Base-by-base conservation (phyloP, 2,113 vertebrate genomes). In the Eurypyga helias region DNA sequence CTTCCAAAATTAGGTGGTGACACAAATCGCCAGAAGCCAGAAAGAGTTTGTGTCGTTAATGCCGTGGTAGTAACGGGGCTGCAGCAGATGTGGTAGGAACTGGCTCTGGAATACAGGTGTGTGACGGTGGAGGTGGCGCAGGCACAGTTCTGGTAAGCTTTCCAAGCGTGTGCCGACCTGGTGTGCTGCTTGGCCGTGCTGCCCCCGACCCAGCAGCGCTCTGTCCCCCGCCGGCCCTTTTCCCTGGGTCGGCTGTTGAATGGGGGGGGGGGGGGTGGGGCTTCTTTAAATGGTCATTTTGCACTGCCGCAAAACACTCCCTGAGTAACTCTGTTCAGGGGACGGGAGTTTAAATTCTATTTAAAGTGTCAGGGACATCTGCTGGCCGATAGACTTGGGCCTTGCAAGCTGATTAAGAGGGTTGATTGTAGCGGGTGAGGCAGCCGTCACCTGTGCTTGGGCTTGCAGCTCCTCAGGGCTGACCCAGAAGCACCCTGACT, bases 1-100 rank as follows among this genome's bases (percentile, higher is more conserved):
- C 41, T 31, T 86, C 87, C 78, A 93, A 91, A 94, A 92, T 96
- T 92, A 89, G 90, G 57, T 83, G 82, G 83, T 96, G 86, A 92
- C 70, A 92, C 71, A 94, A 89, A 80, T 28, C 46, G 34, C 2
- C 24, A 80, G 57, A 55, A 82, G 71, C 55, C 70, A 55, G 19
- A 45, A 60, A 43, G 71, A 36, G 76, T 49, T 83, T 64, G 29
- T 78, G 78, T 49, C 28, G 84, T 33, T 82, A 36, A 52, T 75
- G 54, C 83, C 64, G 66, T 67, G 21, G 55, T 55, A 79, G 78
- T 57, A 52, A 34, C 31, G 33, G 45, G 15, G 45, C 3, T 48
- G 80, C n/a, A 34, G 10, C 13, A 17, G 84, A 10, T 1, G 10
- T 10, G 81, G 6, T 3, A 18, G 87, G 75, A 65, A 3, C 49